Conservation (phyloP, 2,113 vertebrate species). For the Lucifuga dentata region DNA sequence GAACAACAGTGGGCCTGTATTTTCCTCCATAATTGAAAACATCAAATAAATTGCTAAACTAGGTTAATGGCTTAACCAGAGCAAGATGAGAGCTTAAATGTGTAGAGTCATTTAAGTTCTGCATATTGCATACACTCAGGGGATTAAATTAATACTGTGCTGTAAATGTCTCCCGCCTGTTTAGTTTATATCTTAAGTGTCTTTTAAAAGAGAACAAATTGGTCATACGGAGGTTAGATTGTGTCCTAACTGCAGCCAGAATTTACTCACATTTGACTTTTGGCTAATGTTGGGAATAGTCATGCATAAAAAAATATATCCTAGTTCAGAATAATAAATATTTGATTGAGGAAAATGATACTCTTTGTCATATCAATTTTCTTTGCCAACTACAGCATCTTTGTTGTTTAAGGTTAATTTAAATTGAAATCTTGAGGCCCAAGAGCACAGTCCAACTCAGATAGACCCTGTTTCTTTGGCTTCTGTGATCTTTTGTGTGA, state of each 20-base stretch:
- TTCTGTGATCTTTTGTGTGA: conserved; percentile 16
- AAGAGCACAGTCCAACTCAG: no score
- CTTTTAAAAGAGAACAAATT: conserved; percentile 27
- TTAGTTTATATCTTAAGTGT: conserved; percentile 39
- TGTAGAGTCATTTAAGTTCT: conserved; percentile 25
- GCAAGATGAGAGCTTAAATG: conserved; percentile 30
- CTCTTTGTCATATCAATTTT: no score
- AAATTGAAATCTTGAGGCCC: no score
- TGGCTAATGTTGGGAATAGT: conserved; percentile 4
- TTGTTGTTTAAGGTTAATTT: no score
- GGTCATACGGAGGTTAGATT: conserved; percentile 15
- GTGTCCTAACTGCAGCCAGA: conserved; percentile 9
- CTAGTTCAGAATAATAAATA: background rate
- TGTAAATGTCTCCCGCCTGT: conserved; percentile 18
- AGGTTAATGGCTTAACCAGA: conserved; percentile 31
- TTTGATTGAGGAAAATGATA: no score
- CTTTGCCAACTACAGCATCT: no score
- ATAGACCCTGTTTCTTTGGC: background rate
- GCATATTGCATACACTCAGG: conserved; percentile 27
- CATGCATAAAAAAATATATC: conserved; percentile 24
- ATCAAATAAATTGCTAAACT: conserved; percentile 31
- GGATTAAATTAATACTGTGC: conserved; percentile 32
- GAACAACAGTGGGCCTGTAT: conserved; percentile 17
- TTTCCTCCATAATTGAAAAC: conserved; percentile 38
- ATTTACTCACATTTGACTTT: conserved; percentile 20